These are phyloP conservation scores for Sogatella furcifera DNA, from an alignment of 1,140 invertebrate species.

Conservation along the genomic window DNA sequence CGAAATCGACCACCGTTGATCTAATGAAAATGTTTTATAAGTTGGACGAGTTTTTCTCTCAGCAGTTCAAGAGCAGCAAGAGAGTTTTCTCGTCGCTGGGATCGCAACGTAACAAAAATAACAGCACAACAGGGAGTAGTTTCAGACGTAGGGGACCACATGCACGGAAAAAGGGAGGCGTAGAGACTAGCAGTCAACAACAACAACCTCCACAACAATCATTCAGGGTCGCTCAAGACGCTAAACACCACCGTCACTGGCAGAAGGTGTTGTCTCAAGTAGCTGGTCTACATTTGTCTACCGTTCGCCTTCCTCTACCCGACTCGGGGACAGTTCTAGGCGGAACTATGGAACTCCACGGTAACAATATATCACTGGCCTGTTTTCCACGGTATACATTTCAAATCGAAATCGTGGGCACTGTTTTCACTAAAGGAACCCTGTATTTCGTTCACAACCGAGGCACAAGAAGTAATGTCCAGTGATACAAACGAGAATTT, in stretches of 20 bases:
- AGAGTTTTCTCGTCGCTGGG: conserved; percentile 69
- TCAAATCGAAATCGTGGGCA: conserved; percentile 94
- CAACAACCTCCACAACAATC: background rate
- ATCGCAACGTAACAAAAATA: background rate
- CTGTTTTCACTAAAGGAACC: conserved; percentile 90
- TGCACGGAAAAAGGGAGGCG: background rate
- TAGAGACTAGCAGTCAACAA: background rate
- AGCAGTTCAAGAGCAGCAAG: conserved; percentile 89
- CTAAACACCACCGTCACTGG: conserved; percentile 84
- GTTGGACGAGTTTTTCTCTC: conserved; percentile 92
- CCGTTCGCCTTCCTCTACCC: conserved; percentile 51
- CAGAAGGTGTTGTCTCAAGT: conserved; percentile 66
- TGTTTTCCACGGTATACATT: conserved; percentile 97
- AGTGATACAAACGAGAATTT: conserved; percentile 35
- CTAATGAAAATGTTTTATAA: conserved; percentile 93
- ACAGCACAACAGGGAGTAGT: conserved; percentile 2
- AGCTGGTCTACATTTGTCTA: conserved; percentile 61
- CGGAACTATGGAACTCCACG: conserved; percentile 83
- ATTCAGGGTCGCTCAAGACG: conserved; percentile 37
- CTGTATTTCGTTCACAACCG: conserved; percentile 88
- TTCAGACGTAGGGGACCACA: conserved; percentile 4
- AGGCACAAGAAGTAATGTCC: conserved; percentile 73
- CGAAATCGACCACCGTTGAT: conserved; percentile 91
- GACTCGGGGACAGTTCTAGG: conserved; percentile 78
- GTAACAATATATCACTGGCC: conserved; percentile 85